Evolutionary conservation across 1,140 invertebrate species (phyloP), one percentile per base, ranked within the genome.

Genomic region (Rhopalosiphum padi): DNA sequence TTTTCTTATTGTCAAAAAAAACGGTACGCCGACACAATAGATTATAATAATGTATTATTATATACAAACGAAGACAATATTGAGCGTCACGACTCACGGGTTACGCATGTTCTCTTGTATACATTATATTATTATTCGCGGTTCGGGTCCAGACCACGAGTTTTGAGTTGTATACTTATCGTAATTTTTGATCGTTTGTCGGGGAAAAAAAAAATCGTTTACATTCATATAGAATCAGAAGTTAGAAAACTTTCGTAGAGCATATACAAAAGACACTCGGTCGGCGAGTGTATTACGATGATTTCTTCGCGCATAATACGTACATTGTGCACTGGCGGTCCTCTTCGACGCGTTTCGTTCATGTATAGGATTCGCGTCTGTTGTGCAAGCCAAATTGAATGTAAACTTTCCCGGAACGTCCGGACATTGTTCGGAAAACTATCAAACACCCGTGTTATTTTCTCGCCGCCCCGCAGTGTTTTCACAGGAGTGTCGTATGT

Each of bases 381-480:
- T 35, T 18, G n/a, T 8, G 77, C 83, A 23, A 85, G 23, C 37
- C 41, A 85, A 85, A 85, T 41, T 25, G 37, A 41, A 41, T 85
- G 37, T 43, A 41, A 85, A 85, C 83, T 85, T 41, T 43, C 4
- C 83, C 9, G 23, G 3, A 43, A 43, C 25, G 35, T 25, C 37
- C 83, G 9, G 37, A 85, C 37, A 85, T 85, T 85, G 83, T 85
- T 85, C 41, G 23, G 23, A 85, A 85, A 85, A 85, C 37, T 85
- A 41, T 85, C 83, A 85, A 43, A 85, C 83, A 1, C 22, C 35
- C 77, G 77, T 83, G 22, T 83, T 82, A 37, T 37, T 83, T 35
- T n/a, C n/a, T 37, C 22, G 35, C 77, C 77, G 18, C 60, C 30
- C 60, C 60, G 1, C n/a, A 6, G 77, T 37, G 60, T 37, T 83